Evolutionary conservation across 1,140 invertebrate genomes (phyloP).

Genomic region (Eupeodes corollae): DNA sequence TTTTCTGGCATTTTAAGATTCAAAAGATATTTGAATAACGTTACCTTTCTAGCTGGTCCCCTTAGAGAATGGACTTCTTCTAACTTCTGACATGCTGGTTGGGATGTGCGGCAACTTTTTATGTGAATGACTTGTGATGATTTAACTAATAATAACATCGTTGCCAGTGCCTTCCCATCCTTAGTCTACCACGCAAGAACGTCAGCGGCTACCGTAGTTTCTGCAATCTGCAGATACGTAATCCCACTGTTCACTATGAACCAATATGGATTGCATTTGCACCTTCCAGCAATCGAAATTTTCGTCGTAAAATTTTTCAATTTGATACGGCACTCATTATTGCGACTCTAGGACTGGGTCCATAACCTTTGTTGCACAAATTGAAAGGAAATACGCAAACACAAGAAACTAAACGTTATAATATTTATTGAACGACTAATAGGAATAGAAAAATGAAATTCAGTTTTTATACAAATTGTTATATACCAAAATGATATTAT

Average conservation of each 20-base stretch:
- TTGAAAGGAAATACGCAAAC: no score
- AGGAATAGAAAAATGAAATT: no score
- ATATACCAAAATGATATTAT: no score
- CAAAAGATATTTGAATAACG: no score
- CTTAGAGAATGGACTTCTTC: not conserved
- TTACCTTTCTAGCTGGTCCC: constrained; percentile 3
- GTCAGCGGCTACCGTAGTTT: no score
- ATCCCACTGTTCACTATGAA: not conserved
- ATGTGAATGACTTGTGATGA: not conserved
- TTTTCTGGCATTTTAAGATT: not conserved
- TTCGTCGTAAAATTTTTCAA: constrained; percentile 4
- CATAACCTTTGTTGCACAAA: constrained; percentile 2
- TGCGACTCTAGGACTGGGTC: not conserved
- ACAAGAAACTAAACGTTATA: no score
- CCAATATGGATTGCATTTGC: constrained; percentile 3
- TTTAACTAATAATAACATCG: constrained; percentile 1
- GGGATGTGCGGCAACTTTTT: not conserved
- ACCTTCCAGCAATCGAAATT: constrained; percentile 3
- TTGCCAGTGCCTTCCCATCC: no score
- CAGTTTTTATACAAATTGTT: no score
- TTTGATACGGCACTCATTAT: not conserved
- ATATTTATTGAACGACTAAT: no score
- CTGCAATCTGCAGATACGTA: no score
- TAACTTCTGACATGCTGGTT: constrained; percentile 1
- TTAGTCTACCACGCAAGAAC: not conserved